A percentile compares a stretch with the other conserved stretches of the same genome.
These are phyloP conservation scores for Hemicrepidius hirtus DNA, from an alignment of 2,888 invertebrate species.

Conservation along the genomic window DNA sequence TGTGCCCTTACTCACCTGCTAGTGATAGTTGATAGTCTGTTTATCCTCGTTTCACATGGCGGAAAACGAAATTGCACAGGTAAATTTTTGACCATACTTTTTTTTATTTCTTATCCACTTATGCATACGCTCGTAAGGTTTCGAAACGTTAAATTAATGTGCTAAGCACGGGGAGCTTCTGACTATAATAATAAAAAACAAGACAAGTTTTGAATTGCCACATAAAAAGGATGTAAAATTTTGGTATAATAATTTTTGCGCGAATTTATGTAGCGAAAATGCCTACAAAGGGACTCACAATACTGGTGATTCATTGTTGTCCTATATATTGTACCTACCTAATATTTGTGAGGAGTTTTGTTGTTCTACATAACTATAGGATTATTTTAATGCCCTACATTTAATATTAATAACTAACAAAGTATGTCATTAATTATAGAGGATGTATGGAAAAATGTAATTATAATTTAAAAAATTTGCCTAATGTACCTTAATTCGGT, in stretches of 20 bases:
- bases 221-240: slow-evolving; percentile 2
- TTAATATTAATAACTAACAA: no score
- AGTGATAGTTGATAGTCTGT: slow-evolving; percentile 53
- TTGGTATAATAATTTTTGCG: background rate
- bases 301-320: slow-evolving; percentile 4
- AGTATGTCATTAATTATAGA: no score
- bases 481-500: no score
- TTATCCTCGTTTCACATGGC: slow-evolving; percentile 67
- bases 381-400: no score
- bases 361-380: background rate
- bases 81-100: slow-evolving; percentile 63
- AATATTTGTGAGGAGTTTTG: background rate
- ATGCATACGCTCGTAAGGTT: background rate
- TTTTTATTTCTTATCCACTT: background rate
- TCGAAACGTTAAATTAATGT: background rate
- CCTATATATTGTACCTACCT: background rate
- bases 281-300: slow-evolving; percentile 6
- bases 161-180: background rate
- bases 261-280: slow-evolving; percentile 13
- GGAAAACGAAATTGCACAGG: slow-evolving; percentile 77
- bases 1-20: slow-evolving; percentile 72
- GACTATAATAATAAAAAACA: background rate
- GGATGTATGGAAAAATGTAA: no score
- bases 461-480: no score
- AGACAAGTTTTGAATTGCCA: background rate